Percentiles rank a stretch among this genome's conserved stretches.
phyloP scores from a whole-genome alignment of 1,140 invertebrate species.

The Microplitis mediator region DNA sequence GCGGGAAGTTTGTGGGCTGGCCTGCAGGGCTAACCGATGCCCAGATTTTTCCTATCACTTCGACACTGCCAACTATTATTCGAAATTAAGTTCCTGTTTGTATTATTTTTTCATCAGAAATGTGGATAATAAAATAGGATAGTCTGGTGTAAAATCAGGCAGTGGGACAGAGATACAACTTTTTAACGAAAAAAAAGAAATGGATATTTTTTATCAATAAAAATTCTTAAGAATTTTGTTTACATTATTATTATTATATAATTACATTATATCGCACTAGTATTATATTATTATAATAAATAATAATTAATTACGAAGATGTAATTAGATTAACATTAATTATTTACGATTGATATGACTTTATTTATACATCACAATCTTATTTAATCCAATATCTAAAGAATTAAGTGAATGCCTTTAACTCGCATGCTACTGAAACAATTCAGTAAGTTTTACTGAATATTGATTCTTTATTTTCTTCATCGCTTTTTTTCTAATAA shows the following conservation, averaged over 20 bases:
- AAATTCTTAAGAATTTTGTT: no score
- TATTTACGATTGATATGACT: constrained; percentile 62
- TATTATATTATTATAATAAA: constrained; percentile 52
- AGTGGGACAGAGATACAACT: no score
- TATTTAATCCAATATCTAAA: constrained; percentile 1
- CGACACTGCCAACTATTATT: no score
- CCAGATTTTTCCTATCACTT: no score
- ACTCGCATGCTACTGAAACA: neutral
- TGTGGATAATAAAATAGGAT: no score
- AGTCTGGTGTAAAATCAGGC: no score
- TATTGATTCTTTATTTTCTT: constrained; percentile 1
- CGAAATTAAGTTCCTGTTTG: no score
- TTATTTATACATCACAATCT: constrained; percentile 57
- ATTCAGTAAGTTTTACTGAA: neutral
- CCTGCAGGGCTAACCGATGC: no score
- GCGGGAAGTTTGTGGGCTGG: no score
- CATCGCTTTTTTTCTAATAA: neutral
- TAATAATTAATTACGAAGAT: constrained; percentile 45
- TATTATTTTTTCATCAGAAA: no score
- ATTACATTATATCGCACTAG: constrained; percentile 59
- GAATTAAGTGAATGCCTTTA: constrained; percentile 1
- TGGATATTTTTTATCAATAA: no score
- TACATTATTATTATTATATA: constrained; percentile 56
- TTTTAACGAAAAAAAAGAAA: no score
- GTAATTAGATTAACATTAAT: constrained; percentile 44